A percentile compares a stretch with the other conserved stretches of the same genome.
phyloP scores from a whole-genome alignment of 2,113 vertebrate species.

The Calonectris borealis region DNA sequence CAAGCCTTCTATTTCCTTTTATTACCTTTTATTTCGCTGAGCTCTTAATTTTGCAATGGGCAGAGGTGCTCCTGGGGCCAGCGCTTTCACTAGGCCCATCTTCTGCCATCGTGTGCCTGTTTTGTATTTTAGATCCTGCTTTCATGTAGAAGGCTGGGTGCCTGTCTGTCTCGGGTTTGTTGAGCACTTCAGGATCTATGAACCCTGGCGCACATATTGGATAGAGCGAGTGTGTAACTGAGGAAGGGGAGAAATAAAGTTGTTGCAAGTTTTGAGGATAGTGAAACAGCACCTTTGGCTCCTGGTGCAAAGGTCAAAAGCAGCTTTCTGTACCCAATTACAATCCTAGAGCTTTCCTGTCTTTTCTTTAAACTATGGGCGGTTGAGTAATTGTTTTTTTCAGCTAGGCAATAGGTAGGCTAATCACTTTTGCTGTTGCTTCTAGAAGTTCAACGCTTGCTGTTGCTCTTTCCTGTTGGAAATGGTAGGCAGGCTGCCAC shows the following conservation, averaged over 20 bases:
- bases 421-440: not conserved
- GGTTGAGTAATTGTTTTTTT: not conserved
- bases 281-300: not conserved
- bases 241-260: not conserved
- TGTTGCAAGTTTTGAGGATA: not conserved
- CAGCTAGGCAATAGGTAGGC: not conserved
- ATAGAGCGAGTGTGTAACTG: fast-evolving
- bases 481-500: not conserved
- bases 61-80: not conserved
- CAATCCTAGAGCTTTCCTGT: not conserved
- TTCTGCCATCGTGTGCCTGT: fast-evolving
- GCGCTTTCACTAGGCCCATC: not conserved
- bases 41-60: not conserved
- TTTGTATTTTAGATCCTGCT: not conserved
- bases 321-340: not conserved
- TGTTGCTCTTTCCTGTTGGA: not conserved
- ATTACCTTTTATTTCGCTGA: not conserved
- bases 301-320: not conserved
- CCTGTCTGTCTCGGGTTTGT: not conserved
- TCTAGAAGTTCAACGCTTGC: not conserved
- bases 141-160: not conserved
- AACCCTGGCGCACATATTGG: not conserved
- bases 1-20: not conserved
- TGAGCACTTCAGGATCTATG: not conserved
- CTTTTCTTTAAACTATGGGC: not conserved